Percentiles rank a stretch among this genome's conserved stretches.
phyloP scores from a whole-genome alignment of 2,797 vertebrate species.

The Chelidonichthys spinosus region DNA sequence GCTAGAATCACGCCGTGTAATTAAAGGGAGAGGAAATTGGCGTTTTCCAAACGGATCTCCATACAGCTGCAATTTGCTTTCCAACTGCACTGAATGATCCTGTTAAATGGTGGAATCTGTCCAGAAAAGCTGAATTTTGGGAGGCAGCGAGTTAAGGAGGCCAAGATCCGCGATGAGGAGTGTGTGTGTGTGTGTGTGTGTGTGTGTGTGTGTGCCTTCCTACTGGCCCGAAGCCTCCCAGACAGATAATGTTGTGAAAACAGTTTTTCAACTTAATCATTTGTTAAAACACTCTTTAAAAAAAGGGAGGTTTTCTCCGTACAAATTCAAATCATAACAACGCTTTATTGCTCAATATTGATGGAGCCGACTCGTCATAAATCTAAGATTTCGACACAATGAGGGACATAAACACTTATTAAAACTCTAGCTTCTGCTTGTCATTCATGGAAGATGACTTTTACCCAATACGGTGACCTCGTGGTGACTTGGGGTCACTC shows the following conservation, averaged over 20 bases:
- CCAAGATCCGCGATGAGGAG: slow-evolving; percentile 28
- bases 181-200: neutral
- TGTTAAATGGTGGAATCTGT: slow-evolving; percentile 48
- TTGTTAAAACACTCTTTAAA: slow-evolving; percentile 8
- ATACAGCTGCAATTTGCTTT: slow-evolving; percentile 58
- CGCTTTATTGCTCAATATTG: slow-evolving; percentile 13
- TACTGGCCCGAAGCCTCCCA: slow-evolving; percentile 22
- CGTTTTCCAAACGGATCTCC: slow-evolving; percentile 54
- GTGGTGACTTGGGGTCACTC: neutral
- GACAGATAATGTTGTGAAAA: slow-evolving; percentile 51
- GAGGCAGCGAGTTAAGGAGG: slow-evolving; percentile 40
- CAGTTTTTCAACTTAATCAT: slow-evolving; percentile 10
- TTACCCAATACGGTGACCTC: slow-evolving; percentile 1
- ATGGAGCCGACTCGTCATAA: neutral
- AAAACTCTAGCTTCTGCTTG: neutral
- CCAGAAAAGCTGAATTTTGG: slow-evolving; percentile 44
- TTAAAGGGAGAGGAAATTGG: slow-evolving; percentile 57
- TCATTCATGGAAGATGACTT: neutral
- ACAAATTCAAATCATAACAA: slow-evolving; percentile 30
- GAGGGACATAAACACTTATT: no score
- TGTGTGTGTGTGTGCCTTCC: neutral
- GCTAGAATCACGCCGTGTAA: slow-evolving; percentile 55
- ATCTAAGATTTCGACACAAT: neutral
- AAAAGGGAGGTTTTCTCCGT: neutral
- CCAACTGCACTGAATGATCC: slow-evolving; percentile 64